Evolutionary conservation across 2,888 invertebrate genomes (phyloP).

Genomic region (Schizaphis graminum): DNA sequence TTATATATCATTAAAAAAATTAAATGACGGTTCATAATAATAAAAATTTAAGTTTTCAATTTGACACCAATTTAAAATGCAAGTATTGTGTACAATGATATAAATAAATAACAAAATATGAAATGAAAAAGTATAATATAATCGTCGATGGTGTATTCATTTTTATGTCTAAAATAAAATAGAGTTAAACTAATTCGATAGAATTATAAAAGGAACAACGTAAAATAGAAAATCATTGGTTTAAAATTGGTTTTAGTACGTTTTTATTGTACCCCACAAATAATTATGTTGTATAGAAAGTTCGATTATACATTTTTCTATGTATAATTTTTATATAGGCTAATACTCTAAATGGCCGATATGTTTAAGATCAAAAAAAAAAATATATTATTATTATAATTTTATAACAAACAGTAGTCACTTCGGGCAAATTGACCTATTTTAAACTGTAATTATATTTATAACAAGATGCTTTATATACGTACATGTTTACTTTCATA

Average conservation of each 20-base stretch:
- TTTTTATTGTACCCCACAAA: not conserved
- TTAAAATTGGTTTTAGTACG: not conserved
- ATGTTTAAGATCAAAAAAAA: not conserved
- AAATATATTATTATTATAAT: not conserved
- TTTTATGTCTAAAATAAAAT: slow-evolving; percentile 5
- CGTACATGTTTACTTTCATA: slow-evolving; percentile 26
- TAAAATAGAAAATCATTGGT: not conserved
- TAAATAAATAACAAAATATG: not conserved
- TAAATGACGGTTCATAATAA: not conserved
- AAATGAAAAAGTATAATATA: not conserved
- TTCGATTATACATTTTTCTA: not conserved
- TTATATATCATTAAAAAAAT: not conserved
- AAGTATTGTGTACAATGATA: not conserved
- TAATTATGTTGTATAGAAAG: slow-evolving; percentile 31
- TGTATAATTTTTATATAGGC: not conserved
- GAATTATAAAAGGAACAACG: not conserved
- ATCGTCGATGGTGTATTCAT: not conserved
- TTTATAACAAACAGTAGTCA: not conserved
- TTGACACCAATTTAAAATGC: not conserved
- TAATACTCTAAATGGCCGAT: not conserved
- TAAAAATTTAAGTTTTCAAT: not conserved
- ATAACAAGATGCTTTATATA: not conserved
- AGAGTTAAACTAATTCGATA: not conserved
- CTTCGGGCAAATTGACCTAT: slow-evolving; percentile 22
- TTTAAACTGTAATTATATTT: not conserved